phyloP scores from a whole-genome alignment of 2,113 vertebrate species.

The Ptilorrhoa leucosticta region DNA sequence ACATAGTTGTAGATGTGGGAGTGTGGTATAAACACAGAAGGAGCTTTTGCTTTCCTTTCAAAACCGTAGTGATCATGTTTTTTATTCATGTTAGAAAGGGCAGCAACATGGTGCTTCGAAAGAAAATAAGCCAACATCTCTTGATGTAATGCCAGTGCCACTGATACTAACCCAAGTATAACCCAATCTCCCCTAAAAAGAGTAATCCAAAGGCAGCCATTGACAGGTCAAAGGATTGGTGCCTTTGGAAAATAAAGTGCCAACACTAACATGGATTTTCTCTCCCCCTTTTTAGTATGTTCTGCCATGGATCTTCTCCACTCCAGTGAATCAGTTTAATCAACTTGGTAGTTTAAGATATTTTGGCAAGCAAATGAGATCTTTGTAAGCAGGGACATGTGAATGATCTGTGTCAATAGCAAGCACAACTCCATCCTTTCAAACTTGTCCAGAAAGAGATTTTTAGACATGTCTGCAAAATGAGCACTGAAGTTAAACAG shows the following conservation, averaged over 20 bases:
- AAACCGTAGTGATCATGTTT: background rate
- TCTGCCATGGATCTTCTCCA: background rate
- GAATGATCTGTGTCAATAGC: background rate
- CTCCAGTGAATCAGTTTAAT: background rate
- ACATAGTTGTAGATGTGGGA: background rate
- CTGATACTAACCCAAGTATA: background rate
- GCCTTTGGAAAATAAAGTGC: background rate
- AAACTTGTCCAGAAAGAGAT: background rate
- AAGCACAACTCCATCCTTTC: background rate
- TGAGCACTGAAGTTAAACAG: background rate
- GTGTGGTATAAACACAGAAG: background rate
- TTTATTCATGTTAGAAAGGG: background rate
- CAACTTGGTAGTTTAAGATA: background rate
- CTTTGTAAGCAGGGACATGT: background rate
- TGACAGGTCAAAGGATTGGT: background rate
- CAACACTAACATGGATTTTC: background rate
- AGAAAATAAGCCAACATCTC: background rate
- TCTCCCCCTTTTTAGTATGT: background rate
- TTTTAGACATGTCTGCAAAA: background rate
- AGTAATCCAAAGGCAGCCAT: background rate
- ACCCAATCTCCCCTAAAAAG: background rate
- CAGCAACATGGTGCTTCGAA: background rate
- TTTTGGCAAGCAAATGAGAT: background rate
- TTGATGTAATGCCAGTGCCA: background rate
- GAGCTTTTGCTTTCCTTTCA: background rate